Evolutionary conservation across 2,113 vertebrate genomes (phyloP).

Genomic region (Chionomys nivalis): DNA sequence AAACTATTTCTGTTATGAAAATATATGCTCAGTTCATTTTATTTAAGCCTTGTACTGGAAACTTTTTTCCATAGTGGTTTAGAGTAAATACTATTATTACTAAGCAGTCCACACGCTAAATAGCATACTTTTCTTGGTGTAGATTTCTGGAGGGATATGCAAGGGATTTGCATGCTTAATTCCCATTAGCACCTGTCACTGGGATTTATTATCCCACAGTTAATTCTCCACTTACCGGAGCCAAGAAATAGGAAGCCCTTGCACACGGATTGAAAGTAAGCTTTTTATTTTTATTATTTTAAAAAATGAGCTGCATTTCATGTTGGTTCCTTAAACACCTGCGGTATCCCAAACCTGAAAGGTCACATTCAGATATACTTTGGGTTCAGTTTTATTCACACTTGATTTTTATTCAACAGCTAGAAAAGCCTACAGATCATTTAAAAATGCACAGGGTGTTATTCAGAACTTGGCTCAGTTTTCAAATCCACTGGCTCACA

Average conservation of each 20-base stretch:
- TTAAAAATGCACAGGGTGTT: background rate
- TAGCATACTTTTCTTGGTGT: conserved; percentile 69
- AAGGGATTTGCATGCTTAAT: conserved; percentile 81
- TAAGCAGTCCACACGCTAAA: conserved; percentile 69
- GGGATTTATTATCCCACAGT: conserved; percentile 81
- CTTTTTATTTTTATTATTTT: conserved; percentile 57
- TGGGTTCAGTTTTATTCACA: conserved; percentile 18
- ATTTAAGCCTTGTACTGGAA: conserved; percentile 50
- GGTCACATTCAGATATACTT: conserved; percentile 44
- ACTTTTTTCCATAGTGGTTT: conserved; percentile 50
- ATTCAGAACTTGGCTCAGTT: conserved; percentile 4
- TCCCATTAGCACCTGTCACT: conserved; percentile 84
- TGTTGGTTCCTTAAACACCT: conserved; percentile 64
- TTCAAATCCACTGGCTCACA: conserved; percentile 25
- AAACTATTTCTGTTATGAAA: conserved; percentile 57
- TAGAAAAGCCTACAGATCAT: conserved; percentile 2
- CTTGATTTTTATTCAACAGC: conserved; percentile 44
- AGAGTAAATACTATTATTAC: conserved; percentile 72
- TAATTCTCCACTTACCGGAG: conserved; percentile 76
- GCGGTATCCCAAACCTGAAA: conserved; percentile 47
- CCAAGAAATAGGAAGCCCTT: conserved; percentile 76
- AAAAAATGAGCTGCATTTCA: conserved; percentile 62
- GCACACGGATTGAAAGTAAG: conserved; percentile 68
- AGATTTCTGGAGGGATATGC: conserved; percentile 78
- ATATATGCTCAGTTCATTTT: conserved; percentile 45